Evolutionary conservation across 2,113 vertebrate genomes (phyloP).

Genomic region (Bostrychus sinensis): DNA sequence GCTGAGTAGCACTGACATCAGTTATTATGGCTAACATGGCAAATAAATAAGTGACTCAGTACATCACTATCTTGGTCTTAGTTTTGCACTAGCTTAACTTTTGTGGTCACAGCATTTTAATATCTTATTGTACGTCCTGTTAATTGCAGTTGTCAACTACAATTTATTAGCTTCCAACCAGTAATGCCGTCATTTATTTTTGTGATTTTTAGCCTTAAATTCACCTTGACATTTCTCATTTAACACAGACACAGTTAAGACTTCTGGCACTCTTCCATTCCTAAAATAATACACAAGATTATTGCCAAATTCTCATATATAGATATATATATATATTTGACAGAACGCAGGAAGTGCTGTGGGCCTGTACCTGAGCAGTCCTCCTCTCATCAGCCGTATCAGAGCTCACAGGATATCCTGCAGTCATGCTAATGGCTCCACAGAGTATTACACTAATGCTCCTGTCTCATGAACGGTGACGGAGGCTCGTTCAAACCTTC

Average conservation of each 20-base stretch:
- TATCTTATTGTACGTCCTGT: too few relatives aligned
- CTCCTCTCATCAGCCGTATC: conserved; percentile 26
- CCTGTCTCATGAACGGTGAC: conserved; percentile 20
- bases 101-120: too few relatives aligned
- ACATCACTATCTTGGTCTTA: too few relatives aligned
- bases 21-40: too few relatives aligned
- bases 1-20: too few relatives aligned
- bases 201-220: too few relatives aligned
- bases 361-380: conserved; percentile 21
- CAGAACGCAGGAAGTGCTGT: conserved; percentile 23
- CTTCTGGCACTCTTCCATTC: conserved; percentile 2
- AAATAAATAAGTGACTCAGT: too few relatives aligned
- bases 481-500: conserved; percentile 27
- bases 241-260: too few relatives aligned
- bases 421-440: conserved; percentile 46
- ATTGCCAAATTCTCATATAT: conserved; percentile 16
- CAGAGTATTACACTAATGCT: conserved; percentile 42
- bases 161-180: too few relatives aligned
- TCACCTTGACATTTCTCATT: neutral
- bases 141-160: too few relatives aligned
- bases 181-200: too few relatives aligned
- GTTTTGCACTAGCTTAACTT: too few relatives aligned
- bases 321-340: conserved; percentile 1
- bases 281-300: conserved; percentile 4
- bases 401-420: conserved; percentile 47